phyloP scores from a whole-genome alignment of 2,888 invertebrate genomes.

The Apodemia duryi region DNA sequence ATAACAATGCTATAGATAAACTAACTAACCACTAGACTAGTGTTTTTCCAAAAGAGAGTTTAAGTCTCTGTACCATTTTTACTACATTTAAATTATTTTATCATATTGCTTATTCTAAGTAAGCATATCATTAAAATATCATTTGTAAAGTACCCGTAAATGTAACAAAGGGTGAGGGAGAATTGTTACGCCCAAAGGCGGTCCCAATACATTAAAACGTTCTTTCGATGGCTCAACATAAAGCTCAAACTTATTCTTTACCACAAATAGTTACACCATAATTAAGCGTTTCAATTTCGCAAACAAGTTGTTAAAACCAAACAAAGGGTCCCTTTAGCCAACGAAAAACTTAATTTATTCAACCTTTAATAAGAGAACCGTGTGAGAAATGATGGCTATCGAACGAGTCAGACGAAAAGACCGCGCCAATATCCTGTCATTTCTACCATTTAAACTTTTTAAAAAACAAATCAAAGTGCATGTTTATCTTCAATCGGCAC shows the following conservation, averaged over 20 bases:
- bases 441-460: slow-evolving; percentile 55
- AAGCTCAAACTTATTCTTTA: background rate
- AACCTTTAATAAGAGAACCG: slow-evolving; percentile 44
- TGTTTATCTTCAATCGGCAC: slow-evolving; percentile 76
- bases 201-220: background rate
- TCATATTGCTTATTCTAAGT: too few species aligned
- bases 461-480: slow-evolving; percentile 46
- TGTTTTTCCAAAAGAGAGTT: too few species aligned
- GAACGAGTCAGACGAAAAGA: slow-evolving; percentile 46
- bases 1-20: too few species aligned
- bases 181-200: background rate
- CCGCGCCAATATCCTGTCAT: slow-evolving; percentile 62
- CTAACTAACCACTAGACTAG: too few species aligned
- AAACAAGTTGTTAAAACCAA: slow-evolving; percentile 16
- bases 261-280: slow-evolving; percentile 5
- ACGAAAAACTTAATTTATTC: slow-evolving; percentile 44
- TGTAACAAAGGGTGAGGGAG: background rate
- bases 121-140: background rate
- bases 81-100: slow-evolving; percentile 11
- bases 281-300: slow-evolving; percentile 10
- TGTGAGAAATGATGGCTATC: slow-evolving; percentile 51
- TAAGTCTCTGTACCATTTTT: too few species aligned
- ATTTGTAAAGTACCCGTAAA: background rate
- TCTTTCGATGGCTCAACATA: background rate
- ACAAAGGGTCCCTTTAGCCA: slow-evolving; percentile 21